phyloP scores from a whole-genome alignment of 2,113 vertebrate genomes.

The Campylomormyrus numenius region DNA sequence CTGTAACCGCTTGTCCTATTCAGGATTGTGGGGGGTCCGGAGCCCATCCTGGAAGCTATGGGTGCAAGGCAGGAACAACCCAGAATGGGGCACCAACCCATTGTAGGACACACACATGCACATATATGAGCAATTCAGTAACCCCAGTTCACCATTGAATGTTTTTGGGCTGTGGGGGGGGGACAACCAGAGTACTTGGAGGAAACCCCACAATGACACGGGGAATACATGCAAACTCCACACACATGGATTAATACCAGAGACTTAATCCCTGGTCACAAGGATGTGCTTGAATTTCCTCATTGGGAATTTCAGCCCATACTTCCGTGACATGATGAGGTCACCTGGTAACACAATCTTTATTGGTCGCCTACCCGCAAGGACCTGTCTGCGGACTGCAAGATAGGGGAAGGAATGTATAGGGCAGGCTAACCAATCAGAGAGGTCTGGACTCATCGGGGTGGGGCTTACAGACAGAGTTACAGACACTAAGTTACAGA shows the following conservation, averaged over 20 bases:
- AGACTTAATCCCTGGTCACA: too few species aligned
- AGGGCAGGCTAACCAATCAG: too few species aligned
- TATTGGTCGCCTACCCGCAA: background rate
- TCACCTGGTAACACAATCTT: background rate
- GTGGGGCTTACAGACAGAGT: background rate
- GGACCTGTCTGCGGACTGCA: background rate
- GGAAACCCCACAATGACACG: background rate
- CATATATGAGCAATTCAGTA: background rate
- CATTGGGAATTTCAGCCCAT: background rate
- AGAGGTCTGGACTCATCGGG: too few species aligned
- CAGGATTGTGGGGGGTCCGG: background rate
- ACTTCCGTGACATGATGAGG: background rate
- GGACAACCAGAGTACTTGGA: background rate
- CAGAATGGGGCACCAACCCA: background rate
- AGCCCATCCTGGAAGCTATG: background rate
- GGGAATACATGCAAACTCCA: background rate
- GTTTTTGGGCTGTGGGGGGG: background rate
- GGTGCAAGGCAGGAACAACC: background rate
- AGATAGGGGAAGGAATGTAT: too few species aligned
- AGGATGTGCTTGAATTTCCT: background rate
- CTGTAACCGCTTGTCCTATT: background rate
- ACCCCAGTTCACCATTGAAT: background rate
- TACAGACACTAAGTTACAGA: background rate
- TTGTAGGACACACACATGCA: background rate
- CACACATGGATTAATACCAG: background rate